Conservation (phyloP, 2,888 invertebrate genomes). For the Pantelozetes paolii region DNA sequence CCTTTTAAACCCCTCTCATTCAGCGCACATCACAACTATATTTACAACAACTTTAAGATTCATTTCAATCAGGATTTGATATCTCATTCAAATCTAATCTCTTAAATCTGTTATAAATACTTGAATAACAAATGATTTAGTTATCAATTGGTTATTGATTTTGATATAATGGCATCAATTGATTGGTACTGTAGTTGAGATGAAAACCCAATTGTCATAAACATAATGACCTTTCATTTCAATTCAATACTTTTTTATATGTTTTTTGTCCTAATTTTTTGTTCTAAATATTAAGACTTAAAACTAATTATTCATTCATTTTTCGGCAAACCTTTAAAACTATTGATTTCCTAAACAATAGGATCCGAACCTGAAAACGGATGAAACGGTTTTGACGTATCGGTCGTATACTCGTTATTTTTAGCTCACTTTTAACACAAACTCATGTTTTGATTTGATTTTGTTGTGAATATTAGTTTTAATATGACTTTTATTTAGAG, state of each 20-base stretch:
- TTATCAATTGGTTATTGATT: too few relatives aligned
- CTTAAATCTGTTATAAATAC: too few relatives aligned
- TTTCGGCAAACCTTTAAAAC: slow-evolving; percentile 6
- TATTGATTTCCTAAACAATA: background rate
- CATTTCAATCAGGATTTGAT: too few relatives aligned
- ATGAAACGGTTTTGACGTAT: background rate
- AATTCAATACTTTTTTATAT: background rate
- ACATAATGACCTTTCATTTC: slow-evolving; percentile 2
- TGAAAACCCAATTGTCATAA: background rate
- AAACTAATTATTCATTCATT: background rate
- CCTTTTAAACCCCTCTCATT: too few relatives aligned
- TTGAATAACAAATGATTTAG: too few relatives aligned
- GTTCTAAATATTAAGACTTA: background rate
- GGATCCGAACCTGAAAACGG: background rate
- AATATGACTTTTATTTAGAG: slow-evolving; percentile 23
- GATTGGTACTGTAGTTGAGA: background rate
- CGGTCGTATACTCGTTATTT: slow-evolving; percentile 2
- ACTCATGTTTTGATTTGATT: background rate
- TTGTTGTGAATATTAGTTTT: background rate
- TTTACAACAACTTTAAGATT: too few relatives aligned
- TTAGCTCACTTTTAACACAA: background rate
- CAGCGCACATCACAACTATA: too few relatives aligned
- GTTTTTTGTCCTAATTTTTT: slow-evolving; percentile 1
- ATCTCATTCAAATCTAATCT: too few relatives aligned
- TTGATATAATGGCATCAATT: too few relatives aligned